Base-by-base conservation (phyloP, 2,888 invertebrate species). In the Conops quadrifasciatus region DNA sequence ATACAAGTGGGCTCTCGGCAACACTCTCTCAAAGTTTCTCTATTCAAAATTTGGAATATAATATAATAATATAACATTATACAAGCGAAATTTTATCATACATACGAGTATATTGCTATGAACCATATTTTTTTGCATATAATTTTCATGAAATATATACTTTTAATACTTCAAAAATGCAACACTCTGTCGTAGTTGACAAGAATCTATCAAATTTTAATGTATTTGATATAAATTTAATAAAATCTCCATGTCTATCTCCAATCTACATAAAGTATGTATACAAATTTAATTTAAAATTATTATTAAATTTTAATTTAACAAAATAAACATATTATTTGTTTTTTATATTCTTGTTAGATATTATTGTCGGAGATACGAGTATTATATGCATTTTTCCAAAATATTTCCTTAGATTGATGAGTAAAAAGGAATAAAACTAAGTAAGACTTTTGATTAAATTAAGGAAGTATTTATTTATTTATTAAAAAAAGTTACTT, bases 101-200 rank as follows among this genome's bases (percentile, higher is more conserved):
- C n/a, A n/a, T n/a, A n/a, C n/a, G n/a, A n/a, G n/a, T 59, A 59
- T 59, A 13, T 59, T 59, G 9, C 24, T 59, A 59, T 59, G 30
- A 59, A 28, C 59, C 59, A 11, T 13, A 59, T 28, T 59, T 59
- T 30, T 28, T 26, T 47, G 65, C 65, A 15, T 65, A 65, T 26
- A 43, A 45, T 19, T 47, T 65, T 65, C 30, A 26, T 47, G 65
- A 65, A 65, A 65, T 65, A 47, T 47, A 43, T 65, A 49, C 45
- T 19, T 26, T 65, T 43, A 65, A 65, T 16, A 47, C 11, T 11
- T 28, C 65, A 65, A 65, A 49, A 65, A 49, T 49, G 24, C 2
- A 26, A 65, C 5, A 49, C 19, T 65, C 24, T 65, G 45, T 19
- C 21, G 47, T 65, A 65, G 49, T 47, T 47, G 2, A 49, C 3